A percentile compares a stretch with the other conserved stretches of the same genome.
These are phyloP conservation scores for Neosilurus hyrtlii DNA, from an alignment of 2,797 vertebrate genomes.

Conservation along the genomic window DNA sequence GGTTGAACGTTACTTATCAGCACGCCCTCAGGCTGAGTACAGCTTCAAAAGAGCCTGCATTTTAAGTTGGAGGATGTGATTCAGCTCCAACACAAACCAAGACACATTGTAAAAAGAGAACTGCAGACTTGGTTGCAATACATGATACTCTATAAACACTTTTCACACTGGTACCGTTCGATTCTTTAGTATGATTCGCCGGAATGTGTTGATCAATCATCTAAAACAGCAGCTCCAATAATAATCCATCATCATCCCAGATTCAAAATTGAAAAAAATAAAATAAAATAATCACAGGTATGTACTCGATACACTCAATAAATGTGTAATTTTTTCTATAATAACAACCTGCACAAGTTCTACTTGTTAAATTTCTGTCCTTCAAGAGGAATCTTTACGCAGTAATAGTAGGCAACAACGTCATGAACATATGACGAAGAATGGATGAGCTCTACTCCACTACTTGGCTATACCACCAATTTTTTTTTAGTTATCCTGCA, in stretches of 20 bases:
- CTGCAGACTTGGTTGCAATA: not conserved
- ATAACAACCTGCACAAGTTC: not conserved
- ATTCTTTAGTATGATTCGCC: not conserved
- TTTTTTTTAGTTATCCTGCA: no score
- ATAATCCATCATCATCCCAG: not conserved
- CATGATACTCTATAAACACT: not conserved
- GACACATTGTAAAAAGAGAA: not conserved
- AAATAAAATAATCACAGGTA: no score
- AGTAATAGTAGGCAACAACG: not conserved
- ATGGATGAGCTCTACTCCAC: no score
- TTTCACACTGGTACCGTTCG: not conserved
- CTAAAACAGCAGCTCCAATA: not conserved
- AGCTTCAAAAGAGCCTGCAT: not conserved
- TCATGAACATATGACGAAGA: no score
- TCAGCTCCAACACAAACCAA: not conserved
- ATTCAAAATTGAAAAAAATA: no score
- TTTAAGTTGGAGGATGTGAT: not conserved
- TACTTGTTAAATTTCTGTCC: not conserved
- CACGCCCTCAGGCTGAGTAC: not conserved
- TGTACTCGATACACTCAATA: no score
- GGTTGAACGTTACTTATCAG: constrained; percentile 44
- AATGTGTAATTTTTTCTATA: not conserved
- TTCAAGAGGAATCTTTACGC: not conserved
- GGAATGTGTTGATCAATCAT: not conserved
- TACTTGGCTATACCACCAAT: no score